Evolutionary conservation across 1,140 invertebrate genomes (phyloP).

Genomic region (Pomacea maculata): DNA sequence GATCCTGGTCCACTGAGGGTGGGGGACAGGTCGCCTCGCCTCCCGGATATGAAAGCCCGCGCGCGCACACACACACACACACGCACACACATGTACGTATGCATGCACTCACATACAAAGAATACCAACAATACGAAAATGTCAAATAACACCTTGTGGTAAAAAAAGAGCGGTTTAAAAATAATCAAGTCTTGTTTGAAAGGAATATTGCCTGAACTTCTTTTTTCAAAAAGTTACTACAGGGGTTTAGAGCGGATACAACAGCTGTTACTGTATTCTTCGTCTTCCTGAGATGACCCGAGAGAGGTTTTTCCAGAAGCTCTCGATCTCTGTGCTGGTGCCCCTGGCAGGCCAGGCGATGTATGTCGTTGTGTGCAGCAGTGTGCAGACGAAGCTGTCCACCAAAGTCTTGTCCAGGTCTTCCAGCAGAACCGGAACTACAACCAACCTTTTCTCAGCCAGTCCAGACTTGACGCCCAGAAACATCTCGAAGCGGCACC

Average conservation of each 20-base stretch:
- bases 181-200: too few species aligned
- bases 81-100: neutral
- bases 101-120: neutral
- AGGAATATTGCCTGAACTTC: too few species aligned
- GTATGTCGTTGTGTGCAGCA: slow-evolving; percentile 25
- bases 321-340: neutral
- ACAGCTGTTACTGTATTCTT: neutral
- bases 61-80: neutral
- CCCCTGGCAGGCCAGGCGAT: slow-evolving; percentile 12
- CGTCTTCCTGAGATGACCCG: neutral
- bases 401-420: slow-evolving; percentile 9
- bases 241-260: too few species aligned
- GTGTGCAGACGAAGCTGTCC: slow-evolving; percentile 15
- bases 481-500: slow-evolving; percentile 33
- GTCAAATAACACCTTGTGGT: too few species aligned
- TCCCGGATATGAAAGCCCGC: neutral
- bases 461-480: slow-evolving; percentile 17
- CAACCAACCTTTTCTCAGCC: neutral
- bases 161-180: too few species aligned
- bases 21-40: neutral
- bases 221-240: too few species aligned
- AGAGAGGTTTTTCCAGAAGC: slow-evolving; percentile 5
- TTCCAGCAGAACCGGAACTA: slow-evolving; percentile 26
- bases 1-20: too few species aligned
- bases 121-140: too few species aligned